Evolutionary conservation across 2,113 vertebrate genomes (phyloP).

Genomic region (Nibea albiflora): DNA sequence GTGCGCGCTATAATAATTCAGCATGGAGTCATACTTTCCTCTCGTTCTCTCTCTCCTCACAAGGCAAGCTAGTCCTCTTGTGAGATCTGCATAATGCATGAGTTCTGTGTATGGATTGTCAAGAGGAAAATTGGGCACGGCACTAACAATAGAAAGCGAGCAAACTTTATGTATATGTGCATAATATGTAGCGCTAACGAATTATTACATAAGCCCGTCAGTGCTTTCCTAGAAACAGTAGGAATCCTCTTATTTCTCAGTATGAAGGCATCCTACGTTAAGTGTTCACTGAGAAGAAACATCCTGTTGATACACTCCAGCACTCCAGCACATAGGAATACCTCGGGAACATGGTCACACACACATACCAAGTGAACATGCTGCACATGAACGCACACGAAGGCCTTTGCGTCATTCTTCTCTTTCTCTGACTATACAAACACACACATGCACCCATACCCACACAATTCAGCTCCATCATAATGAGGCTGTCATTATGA

Average conservation of each 20-base stretch:
- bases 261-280: conserved; percentile 60
- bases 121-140: conserved; percentile 48
- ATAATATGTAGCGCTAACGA: conserved; percentile 65
- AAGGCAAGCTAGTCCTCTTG: conserved; percentile 54
- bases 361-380: conserved; percentile 52
- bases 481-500: conserved; percentile 70
- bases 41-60: conserved; percentile 7
- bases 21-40: conserved; percentile 44
- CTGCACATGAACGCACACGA: conserved; percentile 61
- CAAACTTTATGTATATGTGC: conserved; percentile 51
- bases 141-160: conserved; percentile 57
- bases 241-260: conserved; percentile 17
- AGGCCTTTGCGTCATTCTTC: conserved; percentile 37
- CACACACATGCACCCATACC: conserved; percentile 16
- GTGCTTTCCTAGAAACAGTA: conserved; percentile 42
- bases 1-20: conserved; percentile 55
- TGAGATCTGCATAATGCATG: conserved; percentile 76
- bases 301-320: conserved; percentile 62
- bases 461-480: conserved; percentile 55
- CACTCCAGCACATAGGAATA: conserved; percentile 43
- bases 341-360: conserved; percentile 34
- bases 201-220: conserved; percentile 63
- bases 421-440: conserved; percentile 3
- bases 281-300: conserved; percentile 62
- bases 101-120: conserved; percentile 63